Conservation (phyloP, 2,888 invertebrate species). For the Pseudococcus viburni region DNA sequence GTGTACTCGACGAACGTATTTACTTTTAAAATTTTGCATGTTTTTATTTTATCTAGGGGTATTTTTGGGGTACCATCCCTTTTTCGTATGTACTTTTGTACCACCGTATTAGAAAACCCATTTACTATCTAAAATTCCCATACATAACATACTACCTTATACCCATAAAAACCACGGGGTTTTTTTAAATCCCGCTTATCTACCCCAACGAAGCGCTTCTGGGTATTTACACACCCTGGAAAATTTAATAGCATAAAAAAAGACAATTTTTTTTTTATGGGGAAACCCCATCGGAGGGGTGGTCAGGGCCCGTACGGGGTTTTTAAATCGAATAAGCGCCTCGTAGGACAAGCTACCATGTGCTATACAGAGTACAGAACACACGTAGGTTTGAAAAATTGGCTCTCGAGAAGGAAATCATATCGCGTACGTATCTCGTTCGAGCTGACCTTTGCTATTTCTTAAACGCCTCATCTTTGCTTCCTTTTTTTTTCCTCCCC, state of each 20-base stretch:
- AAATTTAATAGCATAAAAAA: neutral
- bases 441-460: conserved; percentile 8
- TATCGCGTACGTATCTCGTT: conserved; percentile 6
- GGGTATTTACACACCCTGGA: neutral
- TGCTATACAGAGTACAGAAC: neutral
- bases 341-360: neutral
- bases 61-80: neutral
- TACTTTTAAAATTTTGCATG: neutral
- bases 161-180: neutral
- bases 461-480: neutral
- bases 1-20: conserved; percentile 5
- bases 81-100: conserved; percentile 2
- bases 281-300: neutral
- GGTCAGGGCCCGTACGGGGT: neutral
- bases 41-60: neutral
- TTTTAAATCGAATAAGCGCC: neutral
- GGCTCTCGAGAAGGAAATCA: neutral
- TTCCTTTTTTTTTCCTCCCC: neutral
- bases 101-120: no score
- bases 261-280: conserved; percentile 18
- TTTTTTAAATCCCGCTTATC: neutral
- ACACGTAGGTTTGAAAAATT: conserved; percentile 44
- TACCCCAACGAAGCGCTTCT: no score
- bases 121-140: no score
- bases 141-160: neutral